Evolutionary conservation across 2,797 vertebrate species (phyloP).

Genomic region (Menidia menidia): DNA sequence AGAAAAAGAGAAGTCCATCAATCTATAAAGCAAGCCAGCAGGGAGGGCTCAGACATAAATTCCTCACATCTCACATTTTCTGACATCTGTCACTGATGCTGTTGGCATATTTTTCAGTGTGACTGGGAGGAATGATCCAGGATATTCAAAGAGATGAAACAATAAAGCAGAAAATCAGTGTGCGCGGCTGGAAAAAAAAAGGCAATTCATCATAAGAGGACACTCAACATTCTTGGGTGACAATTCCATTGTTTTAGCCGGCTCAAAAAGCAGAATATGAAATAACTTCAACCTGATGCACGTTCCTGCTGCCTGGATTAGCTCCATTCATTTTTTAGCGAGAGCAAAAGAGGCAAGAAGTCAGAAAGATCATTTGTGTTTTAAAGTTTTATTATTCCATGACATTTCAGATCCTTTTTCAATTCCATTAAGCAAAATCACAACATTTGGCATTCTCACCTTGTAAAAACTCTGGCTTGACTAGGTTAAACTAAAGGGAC

Average conservation of each 20-base stretch:
- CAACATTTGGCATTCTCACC: slow-evolving; percentile 13
- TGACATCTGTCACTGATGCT: slow-evolving; percentile 20
- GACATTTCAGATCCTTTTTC: slow-evolving; percentile 22
- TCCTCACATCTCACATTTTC: background rate
- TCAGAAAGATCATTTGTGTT: background rate
- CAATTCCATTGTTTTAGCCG: slow-evolving; percentile 21
- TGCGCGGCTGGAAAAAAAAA: slow-evolving; percentile 22
- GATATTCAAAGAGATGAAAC: slow-evolving; percentile 48
- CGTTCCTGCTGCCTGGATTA: background rate
- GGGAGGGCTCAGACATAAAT: slow-evolving; percentile 1
- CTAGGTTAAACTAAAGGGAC: slow-evolving; percentile 15
- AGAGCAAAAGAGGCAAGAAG: background rate
- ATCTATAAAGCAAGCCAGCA: slow-evolving; percentile 9
- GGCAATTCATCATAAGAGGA: slow-evolving; percentile 54
- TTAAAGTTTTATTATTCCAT: slow-evolving; percentile 57
- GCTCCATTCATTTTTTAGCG: no score
- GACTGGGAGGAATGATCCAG: slow-evolving; percentile 46
- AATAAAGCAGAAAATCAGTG: slow-evolving; percentile 45
- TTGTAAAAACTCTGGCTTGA: slow-evolving; percentile 34
- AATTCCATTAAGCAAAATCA: slow-evolving; percentile 25
- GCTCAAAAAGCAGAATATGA: background rate
- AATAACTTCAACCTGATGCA: slow-evolving; percentile 4
- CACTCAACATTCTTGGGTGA: slow-evolving; percentile 51
- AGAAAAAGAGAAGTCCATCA: background rate
- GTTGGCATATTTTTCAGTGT: slow-evolving; percentile 11